phyloP scores from a whole-genome alignment of 2,888 invertebrate genomes.

The Mesorhabditis sp. region DNA sequence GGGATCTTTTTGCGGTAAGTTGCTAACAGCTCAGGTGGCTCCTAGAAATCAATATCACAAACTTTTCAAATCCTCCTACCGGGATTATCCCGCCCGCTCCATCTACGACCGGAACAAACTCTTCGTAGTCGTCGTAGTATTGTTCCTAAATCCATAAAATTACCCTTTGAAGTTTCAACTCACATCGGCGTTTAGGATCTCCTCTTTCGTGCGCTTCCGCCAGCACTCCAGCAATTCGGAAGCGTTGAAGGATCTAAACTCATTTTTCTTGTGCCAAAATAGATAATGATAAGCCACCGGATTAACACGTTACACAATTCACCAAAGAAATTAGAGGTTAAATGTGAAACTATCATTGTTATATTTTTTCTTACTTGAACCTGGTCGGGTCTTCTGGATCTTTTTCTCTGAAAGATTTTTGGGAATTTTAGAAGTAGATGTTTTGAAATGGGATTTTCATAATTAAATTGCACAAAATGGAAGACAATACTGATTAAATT shows the following conservation, averaged over 20 bases:
- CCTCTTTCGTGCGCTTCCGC: slow-evolving; percentile 47
- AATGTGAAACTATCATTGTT: neutral
- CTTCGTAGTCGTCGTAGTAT: slow-evolving; percentile 53
- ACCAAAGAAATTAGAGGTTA: too few relatives aligned
- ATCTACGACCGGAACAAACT: slow-evolving; percentile 57
- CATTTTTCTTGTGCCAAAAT: neutral
- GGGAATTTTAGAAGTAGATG: neutral
- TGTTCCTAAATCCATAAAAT: slow-evolving; percentile 11
- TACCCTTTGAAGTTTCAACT: neutral
- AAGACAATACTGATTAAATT: neutral
- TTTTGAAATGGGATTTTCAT: neutral
- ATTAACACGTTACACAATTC: too few relatives aligned
- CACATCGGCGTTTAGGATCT: slow-evolving; percentile 51
- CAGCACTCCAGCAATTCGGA: slow-evolving; percentile 55
- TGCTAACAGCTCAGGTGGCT: slow-evolving; percentile 48
- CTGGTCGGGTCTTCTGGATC: slow-evolving; percentile 3
- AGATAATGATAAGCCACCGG: neutral
- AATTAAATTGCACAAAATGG: too few relatives aligned
- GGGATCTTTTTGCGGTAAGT: slow-evolving; percentile 46
- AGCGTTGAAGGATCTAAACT: slow-evolving; percentile 53
- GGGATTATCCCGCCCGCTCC: slow-evolving; percentile 54
- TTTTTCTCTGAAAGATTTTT: neutral
- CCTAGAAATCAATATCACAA: slow-evolving; percentile 12
- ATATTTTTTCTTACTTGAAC: neutral
- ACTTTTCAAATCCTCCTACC: neutral